Evolutionary conservation across 2,888 invertebrate species (phyloP), one percentile per base, ranked within the genome.

Genomic region (Reticulitermes lucifugus): DNA sequence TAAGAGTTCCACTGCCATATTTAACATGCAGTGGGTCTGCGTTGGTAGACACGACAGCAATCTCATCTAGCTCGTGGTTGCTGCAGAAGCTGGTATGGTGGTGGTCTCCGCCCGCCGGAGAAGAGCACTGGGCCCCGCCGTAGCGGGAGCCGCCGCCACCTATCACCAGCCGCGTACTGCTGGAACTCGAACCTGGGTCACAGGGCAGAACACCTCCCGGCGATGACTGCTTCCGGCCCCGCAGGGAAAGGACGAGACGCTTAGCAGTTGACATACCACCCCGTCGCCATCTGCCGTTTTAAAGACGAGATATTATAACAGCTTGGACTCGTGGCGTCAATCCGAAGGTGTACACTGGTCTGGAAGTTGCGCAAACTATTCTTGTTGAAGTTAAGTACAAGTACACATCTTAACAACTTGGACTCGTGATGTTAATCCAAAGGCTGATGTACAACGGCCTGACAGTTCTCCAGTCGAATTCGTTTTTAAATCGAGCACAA

Each of bases 51-150:
- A 95, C 94, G 88, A 95, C 93, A 86, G 95, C 94, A 89, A 95
- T 94, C 91, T 94, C 94, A 89, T 94, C 94, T 87, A 94, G 91
- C 89, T 94, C 94, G 91, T 93, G 93, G 80, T 90, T 90, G 88
- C 90, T 90, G 86, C 89, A 90, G 90, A 90, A 87, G 90, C 90
- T 35, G 90, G 89, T 25, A 81, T 79, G 71, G 80, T 60, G 65
- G 79, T 41, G 60, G 77, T 21, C 25, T 51, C 21, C 84, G 55
- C 43, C 84, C 4, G 59, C 84, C 41, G 84, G 83, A 41, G 84
- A 80, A n/a, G 83, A 79, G 43, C 77, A 35, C n/a, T 59, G 41
- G 18, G 82, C 84, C 65, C 65, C 71, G 10, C 79, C 75, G 46
- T 70, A 77, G 65, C 59, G 80, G 60, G 75, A 75, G 55, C 84